phyloP scores from a whole-genome alignment of 2,888 invertebrate species.

The Tenthredo amoena region DNA sequence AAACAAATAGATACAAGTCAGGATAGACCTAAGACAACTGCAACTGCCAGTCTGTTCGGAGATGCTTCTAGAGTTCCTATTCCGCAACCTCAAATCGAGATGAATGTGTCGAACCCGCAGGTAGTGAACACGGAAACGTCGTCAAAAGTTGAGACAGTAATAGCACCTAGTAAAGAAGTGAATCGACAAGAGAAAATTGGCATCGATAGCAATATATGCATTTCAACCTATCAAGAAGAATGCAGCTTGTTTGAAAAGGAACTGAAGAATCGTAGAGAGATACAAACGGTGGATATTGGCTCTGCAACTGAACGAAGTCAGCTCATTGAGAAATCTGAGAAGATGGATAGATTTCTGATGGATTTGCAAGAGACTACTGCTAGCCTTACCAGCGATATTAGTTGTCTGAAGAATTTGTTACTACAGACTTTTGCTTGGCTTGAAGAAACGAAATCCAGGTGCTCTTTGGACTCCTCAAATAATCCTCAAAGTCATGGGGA shows the following conservation, averaged over 20 bases:
- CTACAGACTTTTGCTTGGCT: conserved; percentile 81
- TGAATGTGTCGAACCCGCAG: conserved; percentile 57
- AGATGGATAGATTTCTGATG: conserved; percentile 82
- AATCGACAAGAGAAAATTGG: conserved; percentile 61
- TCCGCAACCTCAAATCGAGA: conserved; percentile 59
- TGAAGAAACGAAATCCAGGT: conserved; percentile 81
- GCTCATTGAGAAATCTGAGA: conserved; percentile 79
- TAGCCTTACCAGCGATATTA: conserved; percentile 82
- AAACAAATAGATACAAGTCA: conserved; percentile 60
- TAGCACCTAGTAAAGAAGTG: conserved; percentile 55
- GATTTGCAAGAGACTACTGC: conserved; percentile 83
- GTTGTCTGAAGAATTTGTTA: conserved; percentile 79
- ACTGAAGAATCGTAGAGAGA: conserved; percentile 66
- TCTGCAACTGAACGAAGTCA: conserved; percentile 81
- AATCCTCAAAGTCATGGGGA: conserved; percentile 83
- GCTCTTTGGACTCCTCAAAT: conserved; percentile 72
- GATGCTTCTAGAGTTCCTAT: conserved; percentile 56
- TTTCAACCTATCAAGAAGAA: conserved; percentile 71
- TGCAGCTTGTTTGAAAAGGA: conserved; percentile 72
- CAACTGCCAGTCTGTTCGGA: conserved; percentile 62
- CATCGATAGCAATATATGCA: conserved; percentile 67
- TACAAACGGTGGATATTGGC: conserved; percentile 79
- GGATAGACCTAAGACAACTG: conserved; percentile 58
- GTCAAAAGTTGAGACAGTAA: conserved; percentile 58
- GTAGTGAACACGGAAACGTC: conserved; percentile 43